phyloP scores from a whole-genome alignment of 2,113 vertebrate species.

The Oryzias melastigma region DNA sequence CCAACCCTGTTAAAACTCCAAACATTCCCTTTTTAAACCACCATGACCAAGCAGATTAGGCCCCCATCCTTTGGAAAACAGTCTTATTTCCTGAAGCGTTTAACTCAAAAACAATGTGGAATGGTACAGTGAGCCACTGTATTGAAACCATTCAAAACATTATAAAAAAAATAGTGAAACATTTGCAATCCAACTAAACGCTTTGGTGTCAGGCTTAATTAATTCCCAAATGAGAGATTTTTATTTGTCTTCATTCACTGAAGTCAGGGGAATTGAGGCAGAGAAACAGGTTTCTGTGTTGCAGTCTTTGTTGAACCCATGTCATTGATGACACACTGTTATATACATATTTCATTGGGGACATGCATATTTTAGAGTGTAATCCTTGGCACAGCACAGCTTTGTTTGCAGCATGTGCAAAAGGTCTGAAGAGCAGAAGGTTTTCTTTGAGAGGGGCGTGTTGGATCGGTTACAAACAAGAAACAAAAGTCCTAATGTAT shows the following conservation, averaged over 20 bases:
- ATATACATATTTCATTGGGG: constrained; percentile 72
- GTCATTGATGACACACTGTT: constrained; percentile 68
- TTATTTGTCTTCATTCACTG: constrained; percentile 69
- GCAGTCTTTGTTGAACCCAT: constrained; percentile 61
- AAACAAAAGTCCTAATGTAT: constrained; percentile 21
- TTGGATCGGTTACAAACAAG: constrained; percentile 33
- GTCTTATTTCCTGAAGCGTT: constrained; percentile 74
- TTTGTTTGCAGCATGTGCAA: constrained; percentile 59
- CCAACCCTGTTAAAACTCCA: constrained; percentile 74
- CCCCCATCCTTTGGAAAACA: constrained; percentile 71
- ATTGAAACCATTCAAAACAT: constrained; percentile 55
- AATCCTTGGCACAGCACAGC: constrained; percentile 62
- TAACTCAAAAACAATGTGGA: constrained; percentile 73
- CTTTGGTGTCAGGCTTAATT: constrained; percentile 67
- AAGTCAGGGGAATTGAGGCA: constrained; percentile 62
- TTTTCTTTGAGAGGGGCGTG: constrained; percentile 40
- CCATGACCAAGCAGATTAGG: constrained; percentile 81
- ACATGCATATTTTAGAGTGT: constrained; percentile 74
- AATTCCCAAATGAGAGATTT: constrained; percentile 65
- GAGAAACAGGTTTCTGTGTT: constrained; percentile 47
- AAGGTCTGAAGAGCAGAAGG: constrained; percentile 38
- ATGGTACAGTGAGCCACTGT: constrained; percentile 55
- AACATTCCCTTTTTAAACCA: constrained; percentile 76
- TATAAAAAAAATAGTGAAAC: constrained; percentile 54
- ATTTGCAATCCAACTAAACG: constrained; percentile 37